Evolutionary conservation across 2,888 invertebrate species (phyloP).

Genomic region (Dolichopus griseipennis): DNA sequence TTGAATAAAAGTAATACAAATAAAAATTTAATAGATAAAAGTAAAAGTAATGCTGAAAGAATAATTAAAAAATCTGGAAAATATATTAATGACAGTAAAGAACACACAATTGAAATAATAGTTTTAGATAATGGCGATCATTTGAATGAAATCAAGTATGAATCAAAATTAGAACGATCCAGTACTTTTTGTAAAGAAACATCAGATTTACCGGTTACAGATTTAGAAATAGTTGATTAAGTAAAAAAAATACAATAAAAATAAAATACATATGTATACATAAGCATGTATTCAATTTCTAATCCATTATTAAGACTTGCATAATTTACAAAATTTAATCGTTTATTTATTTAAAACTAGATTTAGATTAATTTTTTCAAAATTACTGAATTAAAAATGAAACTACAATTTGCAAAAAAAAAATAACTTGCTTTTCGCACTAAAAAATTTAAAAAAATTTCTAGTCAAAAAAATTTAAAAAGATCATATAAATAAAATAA

Average conservation of each 20-base stretch:
- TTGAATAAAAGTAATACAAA: not conserved
- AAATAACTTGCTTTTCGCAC: not conserved
- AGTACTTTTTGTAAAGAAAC: slow-evolving; percentile 44
- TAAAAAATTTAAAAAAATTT: not conserved
- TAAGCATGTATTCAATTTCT: no score
- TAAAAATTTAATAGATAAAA: not conserved
- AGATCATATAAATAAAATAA: not conserved
- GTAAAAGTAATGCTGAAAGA: not conserved
- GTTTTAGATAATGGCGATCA: slow-evolving; percentile 21
- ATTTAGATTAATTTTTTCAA: no score
- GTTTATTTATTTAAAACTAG: no score
- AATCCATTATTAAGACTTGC: no score
- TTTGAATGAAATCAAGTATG: slow-evolving; percentile 24
- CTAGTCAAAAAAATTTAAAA: not conserved
- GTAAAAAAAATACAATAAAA: not conserved
- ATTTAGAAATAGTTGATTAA: slow-evolving; percentile 41
- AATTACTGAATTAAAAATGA: no score
- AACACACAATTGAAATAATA: slow-evolving; percentile 18
- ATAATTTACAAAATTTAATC: no score
- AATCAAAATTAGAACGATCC: slow-evolving; percentile 42
- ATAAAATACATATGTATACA: not conserved
- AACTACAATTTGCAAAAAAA: no score
- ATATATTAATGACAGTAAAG: not conserved
- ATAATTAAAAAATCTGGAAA: slow-evolving; percentile 11
- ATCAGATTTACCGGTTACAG: slow-evolving; percentile 37